phyloP scores from a whole-genome alignment of 2,113 vertebrate species.

The Colinus virginianus region DNA sequence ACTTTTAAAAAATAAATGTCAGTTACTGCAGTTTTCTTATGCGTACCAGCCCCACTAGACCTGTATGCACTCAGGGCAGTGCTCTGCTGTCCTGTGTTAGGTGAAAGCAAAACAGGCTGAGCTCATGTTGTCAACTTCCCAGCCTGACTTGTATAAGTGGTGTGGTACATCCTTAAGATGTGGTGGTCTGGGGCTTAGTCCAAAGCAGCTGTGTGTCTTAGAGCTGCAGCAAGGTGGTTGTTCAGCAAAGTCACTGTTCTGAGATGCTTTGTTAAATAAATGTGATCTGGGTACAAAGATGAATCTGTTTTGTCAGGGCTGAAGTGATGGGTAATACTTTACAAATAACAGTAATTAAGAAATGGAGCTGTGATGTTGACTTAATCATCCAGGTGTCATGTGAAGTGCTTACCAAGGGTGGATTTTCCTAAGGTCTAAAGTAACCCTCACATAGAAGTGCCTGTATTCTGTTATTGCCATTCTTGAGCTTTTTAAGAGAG shows the following conservation, averaged over 20 bases:
- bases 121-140: neutral
- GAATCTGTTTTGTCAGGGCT: constrained; percentile 37
- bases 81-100: neutral
- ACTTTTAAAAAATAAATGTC: neutral
- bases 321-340: neutral
- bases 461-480: constrained; percentile 76
- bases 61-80: neutral
- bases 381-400: constrained; percentile 54
- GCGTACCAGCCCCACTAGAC: neutral
- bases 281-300: constrained; percentile 2
- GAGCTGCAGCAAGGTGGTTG: neutral
- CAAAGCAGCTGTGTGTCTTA: constrained; percentile 14
- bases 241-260: constrained; percentile 16
- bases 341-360: neutral
- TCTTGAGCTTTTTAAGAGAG: constrained; percentile 71
- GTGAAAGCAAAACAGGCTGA: neutral
- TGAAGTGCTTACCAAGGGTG: constrained; percentile 57
- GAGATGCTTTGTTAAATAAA: constrained; percentile 48
- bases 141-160: neutral
- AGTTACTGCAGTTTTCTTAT: neutral
- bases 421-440: constrained; percentile 67
- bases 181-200: neutral
- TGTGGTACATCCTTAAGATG: neutral
- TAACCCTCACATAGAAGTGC: constrained; percentile 78
- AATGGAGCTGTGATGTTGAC: constrained; percentile 31